Evolutionary conservation across 2,888 invertebrate genomes (phyloP).

Genomic region (Caenorhabditis imperialis): DNA sequence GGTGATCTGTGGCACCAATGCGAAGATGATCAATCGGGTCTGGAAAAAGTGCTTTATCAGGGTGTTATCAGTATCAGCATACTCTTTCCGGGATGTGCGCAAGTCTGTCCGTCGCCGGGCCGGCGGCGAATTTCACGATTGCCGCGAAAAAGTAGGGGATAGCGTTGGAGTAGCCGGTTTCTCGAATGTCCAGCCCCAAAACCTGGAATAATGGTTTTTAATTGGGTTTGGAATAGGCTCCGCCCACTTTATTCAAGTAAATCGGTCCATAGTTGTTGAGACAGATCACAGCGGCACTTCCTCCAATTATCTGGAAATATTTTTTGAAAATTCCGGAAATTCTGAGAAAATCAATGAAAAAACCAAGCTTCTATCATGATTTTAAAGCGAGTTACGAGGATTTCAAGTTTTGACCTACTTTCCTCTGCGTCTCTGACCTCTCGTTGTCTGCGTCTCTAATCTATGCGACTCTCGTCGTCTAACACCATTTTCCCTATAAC

Average conservation of each 20-base stretch:
- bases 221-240: background rate
- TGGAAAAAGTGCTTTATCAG: conserved; percentile 3
- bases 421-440: too few species aligned
- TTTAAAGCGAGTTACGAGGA: too few species aligned
- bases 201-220: conserved; percentile 46
- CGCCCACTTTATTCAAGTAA: conserved; percentile 53
- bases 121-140: conserved; percentile 62
- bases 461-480: too few species aligned
- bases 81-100: conserved; percentile 42
- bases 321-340: background rate
- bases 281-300: conserved; percentile 34
- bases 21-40: conserved; percentile 61
- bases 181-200: conserved; percentile 58
- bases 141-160: conserved; percentile 62
- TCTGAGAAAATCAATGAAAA: too few species aligned
- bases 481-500: too few species aligned
- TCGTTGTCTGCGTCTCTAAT: too few species aligned
- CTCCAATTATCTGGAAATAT: conserved; percentile 44
- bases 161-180: conserved; percentile 64
- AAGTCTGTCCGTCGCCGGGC: conserved; percentile 60
- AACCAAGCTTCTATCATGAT: too few species aligned
- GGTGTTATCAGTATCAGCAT: too few species aligned
- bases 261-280: conserved; percentile 55
- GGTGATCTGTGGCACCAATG: conserved; percentile 61
- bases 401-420: too few species aligned